phyloP scores from a whole-genome alignment of 2,797 vertebrate species.

The Neoniphon sammara region DNA sequence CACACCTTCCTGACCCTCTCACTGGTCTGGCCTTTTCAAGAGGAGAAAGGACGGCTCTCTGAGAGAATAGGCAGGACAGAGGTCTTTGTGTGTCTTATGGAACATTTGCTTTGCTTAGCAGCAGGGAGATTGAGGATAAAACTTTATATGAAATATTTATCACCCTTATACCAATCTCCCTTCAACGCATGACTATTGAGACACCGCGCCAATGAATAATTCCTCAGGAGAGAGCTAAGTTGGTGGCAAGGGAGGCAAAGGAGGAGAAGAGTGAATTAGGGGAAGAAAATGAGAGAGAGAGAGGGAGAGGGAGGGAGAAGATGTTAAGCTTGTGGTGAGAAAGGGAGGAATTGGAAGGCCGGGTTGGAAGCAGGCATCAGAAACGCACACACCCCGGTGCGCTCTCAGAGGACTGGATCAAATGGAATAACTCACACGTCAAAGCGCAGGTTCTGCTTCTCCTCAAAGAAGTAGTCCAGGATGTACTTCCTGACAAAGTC shows the following conservation, averaged over 20 bases:
- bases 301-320: constrained; percentile 24
- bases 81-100: constrained; percentile 49
- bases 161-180: constrained; percentile 70
- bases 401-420: constrained; percentile 61
- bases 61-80: constrained; percentile 14
- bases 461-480: constrained; percentile 96
- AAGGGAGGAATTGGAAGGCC: constrained; percentile 35
- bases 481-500: constrained; percentile 97
- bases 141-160: constrained; percentile 80
- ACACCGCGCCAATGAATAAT: constrained; percentile 76
- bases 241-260: constrained; percentile 31
- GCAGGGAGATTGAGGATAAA: constrained; percentile 72
- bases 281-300: constrained; percentile 38
- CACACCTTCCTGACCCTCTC: constrained; percentile 56
- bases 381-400: constrained; percentile 33
- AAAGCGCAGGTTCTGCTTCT: constrained; percentile 96
- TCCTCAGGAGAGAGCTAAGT: constrained; percentile 63
- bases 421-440: constrained; percentile 90
- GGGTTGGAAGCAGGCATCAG: constrained; percentile 27
- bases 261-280: constrained; percentile 26
- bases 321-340: constrained; percentile 44
- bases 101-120: constrained; percentile 69
- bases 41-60: constrained; percentile 32
- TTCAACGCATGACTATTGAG: constrained; percentile 70
- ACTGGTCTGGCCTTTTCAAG: constrained; percentile 62